Base-by-base conservation (phyloP, 2,797 vertebrate species). In the Delichon dasypus region DNA sequence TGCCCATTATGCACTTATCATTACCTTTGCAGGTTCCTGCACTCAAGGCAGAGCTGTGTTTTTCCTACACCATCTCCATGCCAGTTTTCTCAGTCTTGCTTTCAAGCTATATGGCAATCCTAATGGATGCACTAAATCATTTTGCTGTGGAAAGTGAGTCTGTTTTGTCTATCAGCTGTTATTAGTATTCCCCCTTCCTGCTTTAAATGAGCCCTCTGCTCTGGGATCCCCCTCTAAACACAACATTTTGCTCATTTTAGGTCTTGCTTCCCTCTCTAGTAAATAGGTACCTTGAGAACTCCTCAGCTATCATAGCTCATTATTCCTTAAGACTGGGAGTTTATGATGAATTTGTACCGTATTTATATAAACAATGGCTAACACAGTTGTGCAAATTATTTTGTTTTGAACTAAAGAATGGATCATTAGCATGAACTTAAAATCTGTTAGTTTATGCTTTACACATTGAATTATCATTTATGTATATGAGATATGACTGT, bases 281-380 rank as follows among this genome's bases (percentile, higher is more conserved):
- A 94, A 94, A 88, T 42, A 75, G n/a, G 29, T 82, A 55, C 54
- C 53, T 74, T 57, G 84, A 93, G 77, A 86, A 67, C 20, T 53
- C 25, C 75, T 92, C 83, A 66, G 72, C 11, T 78, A 62, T 50
- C 71, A 27, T 10, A 75, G 66, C 42, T 94, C 93, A 92, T 78
- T 42, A 48, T 90, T 96, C 64, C 42, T 91, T 85, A 81, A 42
- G 80, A 57, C 55, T 47, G 30, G 68, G 60, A 72, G 16, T 88
- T 94, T 62, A 61, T 81, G 90, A 94, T 92, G 55, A 83, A 91
- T 89, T 74, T 85, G 13, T 64, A 34, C 40, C 44, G 61, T 94
- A 93, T 90, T 96, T 94, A 76, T 67, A 88, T 32, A 91, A 95
- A 93, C 18, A 95, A 89, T 45, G 82, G 40, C 65, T 90, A 61